These are phyloP conservation scores for Sisor rabdophorus DNA, from an alignment of 2,113 vertebrate genomes.

Conservation along the genomic window DNA sequence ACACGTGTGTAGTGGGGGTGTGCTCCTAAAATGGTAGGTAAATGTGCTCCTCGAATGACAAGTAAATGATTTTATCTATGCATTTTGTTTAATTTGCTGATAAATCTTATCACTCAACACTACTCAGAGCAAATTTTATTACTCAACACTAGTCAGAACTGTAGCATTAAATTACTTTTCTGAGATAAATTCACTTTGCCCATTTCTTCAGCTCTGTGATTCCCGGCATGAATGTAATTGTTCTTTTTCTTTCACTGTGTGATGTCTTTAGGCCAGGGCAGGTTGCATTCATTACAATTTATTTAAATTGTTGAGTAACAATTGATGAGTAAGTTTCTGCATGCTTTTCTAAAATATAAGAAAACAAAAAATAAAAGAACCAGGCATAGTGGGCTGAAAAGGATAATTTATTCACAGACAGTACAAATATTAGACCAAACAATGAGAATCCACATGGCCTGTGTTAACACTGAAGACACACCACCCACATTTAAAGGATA, in stretches of 20 bases:
- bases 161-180: slow-evolving; percentile 4
- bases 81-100: slow-evolving; percentile 18
- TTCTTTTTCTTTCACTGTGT: slow-evolving; percentile 3
- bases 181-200: not conserved
- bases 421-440: slow-evolving; percentile 20
- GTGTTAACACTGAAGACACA: slow-evolving; percentile 39
- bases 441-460: slow-evolving; percentile 27
- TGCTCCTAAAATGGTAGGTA: no score
- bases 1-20: no score
- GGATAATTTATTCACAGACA: slow-evolving; percentile 31
- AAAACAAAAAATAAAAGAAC: not conserved
- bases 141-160: slow-evolving; percentile 8
- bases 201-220: slow-evolving; percentile 22
- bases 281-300: not conserved
- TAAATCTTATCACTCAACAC: slow-evolving; percentile 3
- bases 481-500: slow-evolving; percentile 41
- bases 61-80: no score
- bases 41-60: no score
- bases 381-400: not conserved
- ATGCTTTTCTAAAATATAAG: not conserved
- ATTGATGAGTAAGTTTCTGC: no score
- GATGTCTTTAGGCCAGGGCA: slow-evolving; percentile 11
- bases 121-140: slow-evolving; percentile 32
- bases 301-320: not conserved
- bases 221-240: slow-evolving; percentile 23